These are phyloP conservation scores for Leptinotarsa rubiginosa DNA, from an alignment of 2,888 invertebrate species.

Conservation along the genomic window DNA sequence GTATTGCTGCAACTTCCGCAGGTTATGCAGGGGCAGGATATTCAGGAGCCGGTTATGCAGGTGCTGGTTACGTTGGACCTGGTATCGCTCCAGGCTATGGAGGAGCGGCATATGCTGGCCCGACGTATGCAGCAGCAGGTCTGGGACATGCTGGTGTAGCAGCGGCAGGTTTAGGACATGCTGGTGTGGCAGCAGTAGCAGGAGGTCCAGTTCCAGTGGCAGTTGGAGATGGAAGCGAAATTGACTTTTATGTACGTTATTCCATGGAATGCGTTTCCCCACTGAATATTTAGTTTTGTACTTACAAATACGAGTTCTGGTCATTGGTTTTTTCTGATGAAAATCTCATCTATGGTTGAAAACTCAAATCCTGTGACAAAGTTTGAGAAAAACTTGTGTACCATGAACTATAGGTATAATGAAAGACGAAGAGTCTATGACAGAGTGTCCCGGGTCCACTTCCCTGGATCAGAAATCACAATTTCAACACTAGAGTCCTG, in stretches of 20 bases:
- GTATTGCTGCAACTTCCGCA: slow-evolving; percentile 19
- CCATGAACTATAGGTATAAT: no score
- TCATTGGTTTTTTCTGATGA: no score
- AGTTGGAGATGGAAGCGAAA: slow-evolving; percentile 46
- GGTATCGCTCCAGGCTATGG: slow-evolving; percentile 31
- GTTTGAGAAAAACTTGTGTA: no score
- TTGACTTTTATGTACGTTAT: slow-evolving; percentile 53
- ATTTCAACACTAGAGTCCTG: no score
- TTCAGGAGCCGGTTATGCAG: slow-evolving; percentile 25
- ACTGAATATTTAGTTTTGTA: no score
- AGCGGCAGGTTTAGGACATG: slow-evolving; percentile 24
- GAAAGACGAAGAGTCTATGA: no score
- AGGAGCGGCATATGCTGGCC: slow-evolving; percentile 27
- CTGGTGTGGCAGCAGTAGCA: slow-evolving; percentile 1
- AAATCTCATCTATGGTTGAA: no score
- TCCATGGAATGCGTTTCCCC: no score
- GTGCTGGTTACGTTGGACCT: slow-evolving; percentile 29
- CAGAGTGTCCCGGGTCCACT: no score
- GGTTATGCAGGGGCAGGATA: slow-evolving; percentile 31
- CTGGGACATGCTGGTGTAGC: slow-evolving; percentile 25
- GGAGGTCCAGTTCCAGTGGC: slow-evolving; percentile 45
- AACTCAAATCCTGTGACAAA: no score
- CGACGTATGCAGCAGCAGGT: slow-evolving; percentile 34
- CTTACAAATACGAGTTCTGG: no score
- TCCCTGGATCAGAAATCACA: no score